Evolutionary conservation across 2,797 vertebrate genomes (phyloP).

Genomic region (Arremon aurantiirostris): DNA sequence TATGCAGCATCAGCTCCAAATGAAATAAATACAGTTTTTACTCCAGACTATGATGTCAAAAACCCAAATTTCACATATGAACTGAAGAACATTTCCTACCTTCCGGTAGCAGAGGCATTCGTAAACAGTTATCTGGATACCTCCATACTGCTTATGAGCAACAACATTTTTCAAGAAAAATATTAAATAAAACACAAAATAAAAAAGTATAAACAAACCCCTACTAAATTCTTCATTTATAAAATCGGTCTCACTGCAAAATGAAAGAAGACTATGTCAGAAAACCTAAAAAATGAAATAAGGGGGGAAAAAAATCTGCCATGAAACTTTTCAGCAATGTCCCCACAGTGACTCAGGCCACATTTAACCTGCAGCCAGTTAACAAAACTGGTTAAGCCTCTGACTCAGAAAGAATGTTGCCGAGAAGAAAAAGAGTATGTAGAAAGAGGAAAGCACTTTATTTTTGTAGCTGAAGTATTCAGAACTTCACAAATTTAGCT

Average conservation of each 20-base stretch:
- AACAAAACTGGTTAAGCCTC: not conserved
- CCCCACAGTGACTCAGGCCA: conserved; percentile 37
- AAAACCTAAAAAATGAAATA: conserved; percentile 38
- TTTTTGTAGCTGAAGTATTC: not conserved
- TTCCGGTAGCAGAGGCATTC: conserved; percentile 8
- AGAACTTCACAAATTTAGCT: conserved; percentile 30
- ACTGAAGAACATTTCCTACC: conserved; percentile 7
- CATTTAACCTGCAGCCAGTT: not conserved
- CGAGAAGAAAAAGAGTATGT: not conserved
- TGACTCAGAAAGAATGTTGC: conserved; percentile 32
- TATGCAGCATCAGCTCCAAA: conserved; percentile 53
- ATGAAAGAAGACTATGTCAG: not conserved
- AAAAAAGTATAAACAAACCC: conserved; percentile 20
- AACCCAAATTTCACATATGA: conserved; percentile 64
- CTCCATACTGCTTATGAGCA: conserved; percentile 39
- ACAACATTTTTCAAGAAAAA: conserved; percentile 59
- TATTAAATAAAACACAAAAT: conserved; percentile 58
- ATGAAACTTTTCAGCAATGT: conserved; percentile 56
- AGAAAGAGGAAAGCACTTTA: not conserved
- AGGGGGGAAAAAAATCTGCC: conserved; percentile 29
- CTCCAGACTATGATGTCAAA: conserved; percentile 43
- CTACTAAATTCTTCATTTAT: conserved; percentile 69
- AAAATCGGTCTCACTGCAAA: conserved; percentile 45
- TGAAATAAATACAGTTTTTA: conserved; percentile 63
- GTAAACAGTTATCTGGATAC: conserved; percentile 70